Base-by-base conservation (phyloP, 2,797 vertebrate species). In the Nasua narica region DNA sequence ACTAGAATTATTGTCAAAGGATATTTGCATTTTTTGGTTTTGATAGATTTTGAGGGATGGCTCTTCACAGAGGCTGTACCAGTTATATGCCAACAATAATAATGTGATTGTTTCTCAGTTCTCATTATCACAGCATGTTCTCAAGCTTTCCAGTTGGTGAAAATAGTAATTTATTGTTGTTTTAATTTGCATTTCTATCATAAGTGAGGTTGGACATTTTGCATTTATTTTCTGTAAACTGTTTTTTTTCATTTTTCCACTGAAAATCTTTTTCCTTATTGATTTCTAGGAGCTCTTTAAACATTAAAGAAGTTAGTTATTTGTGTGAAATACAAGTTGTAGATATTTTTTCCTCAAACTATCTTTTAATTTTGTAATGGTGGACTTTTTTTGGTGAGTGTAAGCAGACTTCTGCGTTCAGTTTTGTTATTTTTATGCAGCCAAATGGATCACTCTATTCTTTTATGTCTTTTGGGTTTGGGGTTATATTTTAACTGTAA, bases 11-110 rank as follows among this genome's bases (percentile, higher is more conserved):
- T 21, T 65, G 60, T 81, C 29, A 85, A 67, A 90, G 10, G 18
- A 23, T 50, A 32, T 58, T 90, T 87, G 3, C 43, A 50, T 60
- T 84, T 95, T 93, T 92, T 91, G 58, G 83, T 91, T 89, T 87
- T 52, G 52, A 43, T 76, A 56, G 10, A 58, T 88, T 79, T 25
- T 62, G 14, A 74, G 23, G 5, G 29, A 40, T 94, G 84, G 69
- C 21, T 67, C 25, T 90, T 90, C 29, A 69, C 58, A 52, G 60
- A 77, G 15, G 32, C 35, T 74, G 3, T 70, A 25, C 19, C 43
- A 72, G 0, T 90, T 87, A 60, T 67, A 16, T 12, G 19, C 6
- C 52, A 83, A 35, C 15, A 65, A 18, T 16, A 35, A 13, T 16
- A 15, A 19, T 67, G 29, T 48, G 74, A 23, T 87, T 78, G 43